phyloP scores from a whole-genome alignment of 2,888 invertebrate species.

The Melolontha melolontha region DNA sequence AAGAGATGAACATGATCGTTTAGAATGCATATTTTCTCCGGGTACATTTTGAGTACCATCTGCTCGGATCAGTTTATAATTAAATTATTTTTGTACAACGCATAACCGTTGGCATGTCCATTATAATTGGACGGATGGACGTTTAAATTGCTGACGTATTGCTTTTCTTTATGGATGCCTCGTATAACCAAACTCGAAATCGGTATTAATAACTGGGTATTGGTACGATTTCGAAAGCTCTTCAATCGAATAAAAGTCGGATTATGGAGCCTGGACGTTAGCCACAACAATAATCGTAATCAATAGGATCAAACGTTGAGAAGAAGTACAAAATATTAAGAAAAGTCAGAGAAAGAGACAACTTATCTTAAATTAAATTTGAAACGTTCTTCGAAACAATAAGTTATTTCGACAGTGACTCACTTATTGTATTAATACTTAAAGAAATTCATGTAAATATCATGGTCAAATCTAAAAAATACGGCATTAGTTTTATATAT shows the following conservation, averaged over 20 bases:
- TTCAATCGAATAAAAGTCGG: neutral
- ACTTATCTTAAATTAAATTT: no score
- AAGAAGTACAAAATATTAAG: no score
- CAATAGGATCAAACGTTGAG: no score
- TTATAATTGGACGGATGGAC: constrained; percentile 23
- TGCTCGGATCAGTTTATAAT: constrained; percentile 20
- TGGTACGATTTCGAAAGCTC: constrained; percentile 5
- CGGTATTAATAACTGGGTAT: constrained; percentile 21
- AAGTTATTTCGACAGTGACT: no score
- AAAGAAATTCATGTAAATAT: no score
- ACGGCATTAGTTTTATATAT: no score
- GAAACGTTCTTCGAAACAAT: no score
- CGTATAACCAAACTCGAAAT: constrained; percentile 2
- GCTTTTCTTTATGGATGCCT: constrained; percentile 15
- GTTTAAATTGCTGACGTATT: constrained; percentile 19
- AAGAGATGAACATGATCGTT: neutral
- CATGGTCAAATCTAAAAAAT: no score
- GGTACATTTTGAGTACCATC: constrained; percentile 28
- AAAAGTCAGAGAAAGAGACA: no score
- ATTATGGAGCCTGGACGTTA: neutral
- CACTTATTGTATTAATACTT: no score
- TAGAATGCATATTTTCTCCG: constrained; percentile 16
- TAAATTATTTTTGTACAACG: constrained; percentile 30
- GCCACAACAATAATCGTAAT: no score
- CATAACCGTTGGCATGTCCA: constrained; percentile 1